Evolutionary conservation across 2,888 invertebrate species (phyloP).

Genomic region (Aethes cnicana): DNA sequence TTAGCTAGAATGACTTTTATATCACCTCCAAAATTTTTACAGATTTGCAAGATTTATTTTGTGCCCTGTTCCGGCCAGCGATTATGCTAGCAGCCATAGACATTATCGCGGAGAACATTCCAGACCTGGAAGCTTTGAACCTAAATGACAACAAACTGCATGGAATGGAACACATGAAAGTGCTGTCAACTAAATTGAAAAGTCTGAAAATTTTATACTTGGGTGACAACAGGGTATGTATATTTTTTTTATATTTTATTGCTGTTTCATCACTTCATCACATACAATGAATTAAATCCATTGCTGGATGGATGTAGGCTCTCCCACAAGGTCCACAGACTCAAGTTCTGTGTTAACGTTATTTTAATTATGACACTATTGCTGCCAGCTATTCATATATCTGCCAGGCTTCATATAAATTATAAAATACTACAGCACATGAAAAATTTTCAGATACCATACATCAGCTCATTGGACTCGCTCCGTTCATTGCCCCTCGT

Average conservation of each 20-base stretch:
- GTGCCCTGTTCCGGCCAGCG: conserved; percentile 87
- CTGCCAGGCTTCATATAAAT: no score
- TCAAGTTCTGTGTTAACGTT: no score
- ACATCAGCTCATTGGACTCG: conserved; percentile 84
- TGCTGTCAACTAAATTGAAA: conserved; percentile 85
- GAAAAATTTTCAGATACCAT: conserved; percentile 82
- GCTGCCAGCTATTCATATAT: no score
- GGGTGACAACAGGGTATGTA: conserved; percentile 89
- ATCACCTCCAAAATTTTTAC: not conserved
- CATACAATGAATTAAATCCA: no score
- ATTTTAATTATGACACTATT: no score
- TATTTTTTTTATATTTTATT: not conserved
- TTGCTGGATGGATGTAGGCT: no score
- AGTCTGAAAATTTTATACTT: conserved; percentile 90
- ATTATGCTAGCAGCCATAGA: conserved; percentile 89
- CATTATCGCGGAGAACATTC: conserved; percentile 92
- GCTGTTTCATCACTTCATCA: not conserved
- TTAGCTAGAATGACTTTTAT: not conserved
- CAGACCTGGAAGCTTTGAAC: conserved; percentile 90
- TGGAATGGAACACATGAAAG: conserved; percentile 85
- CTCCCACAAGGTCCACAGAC: no score
- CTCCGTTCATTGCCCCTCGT: conserved; percentile 87
- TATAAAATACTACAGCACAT: not conserved
- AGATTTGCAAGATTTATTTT: conserved; percentile 88
- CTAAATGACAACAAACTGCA: conserved; percentile 90